Evolutionary conservation across 2,797 vertebrate genomes (phyloP).

Genomic region (Hemibagrus guttatus): DNA sequence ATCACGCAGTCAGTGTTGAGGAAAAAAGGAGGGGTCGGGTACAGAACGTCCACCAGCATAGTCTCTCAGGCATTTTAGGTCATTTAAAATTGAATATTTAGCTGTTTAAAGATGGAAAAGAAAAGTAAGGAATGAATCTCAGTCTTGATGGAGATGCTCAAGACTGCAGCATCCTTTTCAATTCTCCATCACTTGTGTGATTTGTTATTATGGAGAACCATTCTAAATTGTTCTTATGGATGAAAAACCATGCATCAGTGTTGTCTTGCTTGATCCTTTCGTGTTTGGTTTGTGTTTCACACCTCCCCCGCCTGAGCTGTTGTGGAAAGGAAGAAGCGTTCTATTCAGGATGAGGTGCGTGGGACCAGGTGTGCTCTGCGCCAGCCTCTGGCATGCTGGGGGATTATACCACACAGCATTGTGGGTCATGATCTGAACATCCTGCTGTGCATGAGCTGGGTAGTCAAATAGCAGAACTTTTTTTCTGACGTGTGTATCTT

Average conservation of each 20-base stretch:
- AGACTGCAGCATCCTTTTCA: background rate
- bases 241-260: background rate
- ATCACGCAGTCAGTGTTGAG: conserved; percentile 71
- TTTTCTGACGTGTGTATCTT: conserved; percentile 9
- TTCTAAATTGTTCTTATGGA: background rate
- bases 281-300: conserved; percentile 32
- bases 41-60: conserved; percentile 47
- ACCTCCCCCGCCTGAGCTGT: conserved; percentile 37
- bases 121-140: background rate
- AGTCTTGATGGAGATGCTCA: conserved; percentile 10
- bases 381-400: conserved; percentile 43
- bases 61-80: conserved; percentile 22
- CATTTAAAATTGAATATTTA: background rate
- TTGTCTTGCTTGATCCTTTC: background rate
- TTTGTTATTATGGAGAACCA: background rate
- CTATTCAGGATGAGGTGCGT: conserved; percentile 52
- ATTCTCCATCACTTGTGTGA: background rate
- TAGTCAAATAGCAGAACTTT: conserved; percentile 16
- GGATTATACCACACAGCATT: conserved; percentile 61
- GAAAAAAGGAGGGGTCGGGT: conserved; percentile 58
- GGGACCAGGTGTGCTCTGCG: conserved; percentile 65
- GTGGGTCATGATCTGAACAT: conserved; percentile 60
- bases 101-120: background rate
- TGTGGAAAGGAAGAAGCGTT: conserved; percentile 60
- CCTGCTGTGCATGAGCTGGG: conserved; percentile 50